Conservation (phyloP, 1,140 invertebrate species). For the Spodoptera litura region DNA sequence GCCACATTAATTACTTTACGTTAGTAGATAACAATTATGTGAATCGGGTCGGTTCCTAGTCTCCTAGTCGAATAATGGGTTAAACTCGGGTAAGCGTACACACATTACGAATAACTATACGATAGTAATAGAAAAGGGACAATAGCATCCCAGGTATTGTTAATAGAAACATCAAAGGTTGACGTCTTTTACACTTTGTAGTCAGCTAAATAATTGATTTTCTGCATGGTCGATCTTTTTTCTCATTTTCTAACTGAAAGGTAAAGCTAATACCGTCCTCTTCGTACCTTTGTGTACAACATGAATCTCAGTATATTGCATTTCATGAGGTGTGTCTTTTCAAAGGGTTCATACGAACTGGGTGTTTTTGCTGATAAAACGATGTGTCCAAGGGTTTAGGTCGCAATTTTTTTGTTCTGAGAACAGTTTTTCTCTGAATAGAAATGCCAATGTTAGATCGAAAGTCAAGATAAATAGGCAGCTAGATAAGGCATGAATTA, state of each 20-base stretch:
- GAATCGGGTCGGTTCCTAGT: too few species aligned
- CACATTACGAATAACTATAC: background rate
- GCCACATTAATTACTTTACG: too few species aligned
- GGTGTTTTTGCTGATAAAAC: constrained; percentile 35
- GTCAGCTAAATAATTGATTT: constrained; percentile 69
- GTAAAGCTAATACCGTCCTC: constrained; percentile 54
- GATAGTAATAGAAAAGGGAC: constrained; percentile 2
- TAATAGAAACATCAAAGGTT: constrained; percentile 58
- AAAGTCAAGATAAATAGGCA: background rate
- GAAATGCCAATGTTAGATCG: background rate
- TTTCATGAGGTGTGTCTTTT: constrained; percentile 43
- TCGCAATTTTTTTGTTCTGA: background rate
- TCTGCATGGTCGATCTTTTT: constrained; percentile 58
- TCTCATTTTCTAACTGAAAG: constrained; percentile 62
- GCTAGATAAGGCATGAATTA: constrained; percentile 1
- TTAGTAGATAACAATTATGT: too few species aligned
- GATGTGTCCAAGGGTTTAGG: background rate
- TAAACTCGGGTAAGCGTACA: background rate
- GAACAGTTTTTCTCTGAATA: background rate
- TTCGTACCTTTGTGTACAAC: constrained; percentile 39
- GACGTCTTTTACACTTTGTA: constrained; percentile 57
- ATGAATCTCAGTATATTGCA: constrained; percentile 46
- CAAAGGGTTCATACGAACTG: constrained; percentile 37
- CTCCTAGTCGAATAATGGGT: too few species aligned
- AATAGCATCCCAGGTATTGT: constrained; percentile 34